Evolutionary conservation across 2,888 invertebrate species (phyloP), one percentile per base, ranked within the genome.

Genomic region (Cephus pulcher): DNA sequence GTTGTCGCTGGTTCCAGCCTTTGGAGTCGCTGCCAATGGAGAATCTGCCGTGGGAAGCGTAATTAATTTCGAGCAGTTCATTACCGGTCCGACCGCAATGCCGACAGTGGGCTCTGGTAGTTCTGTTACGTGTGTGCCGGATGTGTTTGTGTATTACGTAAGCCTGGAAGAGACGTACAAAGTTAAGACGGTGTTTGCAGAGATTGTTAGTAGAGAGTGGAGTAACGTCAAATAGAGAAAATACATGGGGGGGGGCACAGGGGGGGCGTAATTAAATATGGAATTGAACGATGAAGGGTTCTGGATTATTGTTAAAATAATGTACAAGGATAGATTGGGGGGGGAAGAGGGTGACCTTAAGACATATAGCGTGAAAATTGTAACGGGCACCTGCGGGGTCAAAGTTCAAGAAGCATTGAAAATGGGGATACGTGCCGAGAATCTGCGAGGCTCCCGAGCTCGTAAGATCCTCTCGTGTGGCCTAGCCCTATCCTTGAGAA

Each of bases 11-110:
- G 23, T 56, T 6, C 23, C 23, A 23, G 56, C 56, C 56, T 56
- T 56, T 2, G 56, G 56, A 56, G 56, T 56, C 23, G 23, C 56
- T 56, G 56, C 56, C 56, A 56, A 56, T 56, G 56, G 56, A 56
- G 56, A 56, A 56, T 56, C 56, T 56, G 56, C 56, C 56, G 23
- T 56, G 56, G 6, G 56, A 23, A 23, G 56, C 81, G 83, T 86
- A 87, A 86, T 86, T 86, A 87, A 87, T 87, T 86, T 87, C 84
- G 81, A 83, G 86, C 84, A 84, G 83, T 87, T 86, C 86, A 86
- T 86, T 86, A 86, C 84, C 85, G 80, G 83, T 79, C 78, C 56
- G 56, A 56, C 56, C 56, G 56, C 56, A 56, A 23, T 56, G 56
- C 56, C 56, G 81, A 80, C 80, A 84, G 81, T 81, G 79, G 73